These are phyloP conservation scores for Varanus salvator DNA, from an alignment of 2,113 vertebrate species.

Conservation along the genomic window DNA sequence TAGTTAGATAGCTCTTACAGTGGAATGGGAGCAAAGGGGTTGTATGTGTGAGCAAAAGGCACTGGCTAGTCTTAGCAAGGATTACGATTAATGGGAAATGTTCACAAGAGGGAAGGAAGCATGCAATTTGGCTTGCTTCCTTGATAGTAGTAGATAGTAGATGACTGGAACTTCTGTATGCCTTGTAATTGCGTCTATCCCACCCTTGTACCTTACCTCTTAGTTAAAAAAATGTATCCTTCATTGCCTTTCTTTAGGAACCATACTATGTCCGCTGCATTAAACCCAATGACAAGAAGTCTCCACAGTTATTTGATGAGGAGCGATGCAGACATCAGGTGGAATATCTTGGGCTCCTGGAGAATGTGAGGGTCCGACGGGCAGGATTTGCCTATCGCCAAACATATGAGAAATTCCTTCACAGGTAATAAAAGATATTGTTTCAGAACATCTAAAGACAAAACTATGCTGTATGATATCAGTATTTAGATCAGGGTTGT, in stretches of 20 bases:
- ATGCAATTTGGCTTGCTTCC: background rate
- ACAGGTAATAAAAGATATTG: conserved; percentile 81
- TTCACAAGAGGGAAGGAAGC: background rate
- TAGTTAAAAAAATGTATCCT: background rate
- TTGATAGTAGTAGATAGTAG: too few species aligned
- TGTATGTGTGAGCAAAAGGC: background rate
- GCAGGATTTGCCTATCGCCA: conserved; percentile 97
- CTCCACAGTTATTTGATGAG: conserved; percentile 90
- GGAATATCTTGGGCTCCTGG: conserved; percentile 94
- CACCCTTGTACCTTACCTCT: background rate
- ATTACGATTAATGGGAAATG: background rate
- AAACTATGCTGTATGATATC: background rate
- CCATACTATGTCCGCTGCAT: conserved; percentile 98
- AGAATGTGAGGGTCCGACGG: conserved; percentile 93
- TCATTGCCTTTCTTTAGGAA: conserved; percentile 79
- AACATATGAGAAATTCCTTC: conserved; percentile 92
- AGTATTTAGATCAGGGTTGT: background rate
- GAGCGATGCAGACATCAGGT: conserved; percentile 96
- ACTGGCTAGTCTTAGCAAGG: background rate
- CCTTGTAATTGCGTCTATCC: background rate
- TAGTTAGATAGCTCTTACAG: background rate
- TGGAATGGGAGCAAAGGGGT: too few species aligned
- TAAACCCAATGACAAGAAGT: conserved; percentile 98
- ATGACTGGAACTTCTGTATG: too few species aligned
- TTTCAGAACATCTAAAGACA: background rate